Base-by-base conservation (phyloP, 2,797 vertebrate genomes). In the Australoheros facetus region DNA sequence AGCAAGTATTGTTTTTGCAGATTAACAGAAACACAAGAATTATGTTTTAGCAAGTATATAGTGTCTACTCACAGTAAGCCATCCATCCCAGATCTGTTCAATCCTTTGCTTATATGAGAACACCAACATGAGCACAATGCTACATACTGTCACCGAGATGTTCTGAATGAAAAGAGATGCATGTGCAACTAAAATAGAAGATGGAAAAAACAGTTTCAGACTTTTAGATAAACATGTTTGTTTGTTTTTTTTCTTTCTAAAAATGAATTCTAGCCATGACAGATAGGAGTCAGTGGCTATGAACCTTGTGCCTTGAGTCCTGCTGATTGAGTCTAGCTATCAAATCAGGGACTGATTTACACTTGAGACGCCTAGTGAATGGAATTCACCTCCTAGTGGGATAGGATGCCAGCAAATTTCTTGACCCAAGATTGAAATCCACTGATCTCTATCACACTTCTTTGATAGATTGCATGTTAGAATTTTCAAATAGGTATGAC, bases 151-250 rank as follows among this genome's bases (percentile, higher is more conserved):
- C 92, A 96, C 92, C 26, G 96, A 97, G 84, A 94, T 93, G 84
- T 95, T 97, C 95, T 92, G 87, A 93, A 96, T 93, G 91, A 97
- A 95, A 86, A 96, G 90, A 28, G 90, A 95, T 60, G 92, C 91
- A n/a, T 93, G 92, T 91, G 94, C 95, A 93, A 95, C 95, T 96
- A 88, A 81, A 93, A 92, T 7, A 71, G 78, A 88, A 79, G 85
- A 86, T 77, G 77, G 78, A 58, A 77, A 79, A 77, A 75, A 73
- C 3, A 26, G 3, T 71, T 82, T 91, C 39, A 88, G 85, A 82
- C 21, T 72, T 64, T 88, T 9, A 75, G 30, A 75, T 32, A 75
- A 5, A 19, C n/a, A 39, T n/a, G 2, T 59, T 54, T 54, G 11
- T 11, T 26, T 26, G 23, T 23, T 26, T 26, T 2, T 26, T 26